These are phyloP conservation scores for Eupithecia subumbrata DNA, from an alignment of 2,888 invertebrate species.

Conservation along the genomic window DNA sequence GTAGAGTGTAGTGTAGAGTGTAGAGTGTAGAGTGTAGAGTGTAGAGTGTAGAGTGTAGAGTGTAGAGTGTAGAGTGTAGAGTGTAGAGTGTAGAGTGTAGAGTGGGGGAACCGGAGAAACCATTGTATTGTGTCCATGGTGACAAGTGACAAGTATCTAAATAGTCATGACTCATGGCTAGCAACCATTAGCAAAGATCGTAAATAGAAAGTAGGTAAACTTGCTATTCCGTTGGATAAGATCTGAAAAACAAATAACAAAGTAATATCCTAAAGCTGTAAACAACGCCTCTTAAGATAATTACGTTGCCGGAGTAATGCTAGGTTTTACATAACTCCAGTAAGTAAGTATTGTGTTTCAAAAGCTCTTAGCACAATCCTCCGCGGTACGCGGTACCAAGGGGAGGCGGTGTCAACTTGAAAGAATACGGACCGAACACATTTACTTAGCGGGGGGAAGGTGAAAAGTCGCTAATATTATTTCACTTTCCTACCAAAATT, in stretches of 20 bases:
- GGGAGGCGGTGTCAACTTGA: conserved; percentile 55
- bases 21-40: too few relatives aligned
- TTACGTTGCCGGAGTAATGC: conserved; percentile 23
- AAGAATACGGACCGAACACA: conserved; percentile 41
- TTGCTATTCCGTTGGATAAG: background rate
- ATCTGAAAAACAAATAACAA: conserved; percentile 1
- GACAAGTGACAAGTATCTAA: background rate
- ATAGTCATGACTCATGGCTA: background rate
- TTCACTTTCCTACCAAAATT: background rate
- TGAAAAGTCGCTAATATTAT: conserved; percentile 30
- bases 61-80: too few relatives aligned
- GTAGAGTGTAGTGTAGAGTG: background rate
- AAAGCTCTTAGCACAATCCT: conserved; percentile 67
- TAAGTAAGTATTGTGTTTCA: conserved; percentile 58
- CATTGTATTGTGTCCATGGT: background rate
- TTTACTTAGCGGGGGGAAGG: conserved; percentile 20
- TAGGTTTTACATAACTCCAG: conserved; percentile 25
- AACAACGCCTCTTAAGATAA: conserved; percentile 12
- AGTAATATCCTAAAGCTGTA: background rate
- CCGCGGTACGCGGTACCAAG: conserved; percentile 56
- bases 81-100: too few relatives aligned
- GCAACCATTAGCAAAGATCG: background rate
- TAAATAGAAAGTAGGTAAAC: background rate
- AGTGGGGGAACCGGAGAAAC: background rate
- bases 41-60: too few relatives aligned